These are phyloP conservation scores for Leucoraja erinaceus DNA, from an alignment of 2,113 vertebrate species.

Conservation along the genomic window DNA sequence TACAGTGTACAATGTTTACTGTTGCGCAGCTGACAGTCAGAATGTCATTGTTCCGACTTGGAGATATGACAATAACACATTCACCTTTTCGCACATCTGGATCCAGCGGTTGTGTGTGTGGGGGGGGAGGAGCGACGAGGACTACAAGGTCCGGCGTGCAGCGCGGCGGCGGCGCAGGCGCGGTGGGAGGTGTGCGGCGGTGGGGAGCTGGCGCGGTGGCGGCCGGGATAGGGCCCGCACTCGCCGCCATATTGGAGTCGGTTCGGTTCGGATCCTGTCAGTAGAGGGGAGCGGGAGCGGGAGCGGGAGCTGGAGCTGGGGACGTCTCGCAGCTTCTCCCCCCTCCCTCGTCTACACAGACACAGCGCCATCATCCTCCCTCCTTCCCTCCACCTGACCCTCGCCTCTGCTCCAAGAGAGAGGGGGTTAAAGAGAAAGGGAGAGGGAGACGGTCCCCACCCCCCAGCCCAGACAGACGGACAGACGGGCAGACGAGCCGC, in stretches of 20 bases:
- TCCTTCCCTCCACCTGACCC: constrained; percentile 38
- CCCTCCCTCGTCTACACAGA: not conserved
- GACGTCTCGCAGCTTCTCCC: not conserved
- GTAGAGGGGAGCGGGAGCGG: not conserved
- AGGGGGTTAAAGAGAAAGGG: no score
- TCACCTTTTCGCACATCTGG: no score
- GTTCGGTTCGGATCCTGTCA: constrained; percentile 30
- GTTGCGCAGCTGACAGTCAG: no score
- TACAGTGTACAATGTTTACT: no score
- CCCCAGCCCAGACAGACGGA: not conserved
- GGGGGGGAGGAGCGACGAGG: not conserved
- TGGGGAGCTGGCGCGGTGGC: not conserved
- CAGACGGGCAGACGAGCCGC: not conserved
- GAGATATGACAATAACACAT: no score
- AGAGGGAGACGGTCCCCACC: not conserved
- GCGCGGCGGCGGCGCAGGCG: not conserved
- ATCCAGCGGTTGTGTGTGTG: no score
- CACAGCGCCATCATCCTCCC: constrained; percentile 41
- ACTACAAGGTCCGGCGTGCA: not conserved
- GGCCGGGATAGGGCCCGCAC: constrained; percentile 52
- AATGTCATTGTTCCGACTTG: no score
- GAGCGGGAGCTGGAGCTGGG: no score
- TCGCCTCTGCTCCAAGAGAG: not conserved
- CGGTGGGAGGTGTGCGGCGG: not conserved
- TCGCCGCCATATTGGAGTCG: constrained; percentile 67